These are phyloP conservation scores for Oedothorax gibbosus DNA, from an alignment of 1,140 invertebrate species.

Conservation along the genomic window DNA sequence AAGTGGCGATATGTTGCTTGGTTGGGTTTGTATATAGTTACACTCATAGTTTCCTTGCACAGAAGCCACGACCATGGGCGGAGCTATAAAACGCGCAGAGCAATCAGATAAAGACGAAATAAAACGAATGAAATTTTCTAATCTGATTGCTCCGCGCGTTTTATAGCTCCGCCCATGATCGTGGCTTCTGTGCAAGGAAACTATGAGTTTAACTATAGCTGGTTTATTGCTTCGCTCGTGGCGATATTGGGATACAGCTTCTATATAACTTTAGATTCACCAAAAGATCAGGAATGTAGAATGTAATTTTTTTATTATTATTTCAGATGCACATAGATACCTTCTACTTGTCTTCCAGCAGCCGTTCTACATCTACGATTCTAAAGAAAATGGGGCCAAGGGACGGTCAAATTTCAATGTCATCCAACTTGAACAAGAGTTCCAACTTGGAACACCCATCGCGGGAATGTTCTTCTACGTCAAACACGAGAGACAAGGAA, in stretches of 20 bases:
- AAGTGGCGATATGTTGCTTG: too few relatives aligned
- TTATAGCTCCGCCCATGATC: too few relatives aligned
- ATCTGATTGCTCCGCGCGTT: too few relatives aligned
- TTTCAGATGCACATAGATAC: constrained; percentile 47
- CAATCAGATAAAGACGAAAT: too few relatives aligned
- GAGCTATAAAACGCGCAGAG: too few relatives aligned
- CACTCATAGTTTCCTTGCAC: too few relatives aligned
- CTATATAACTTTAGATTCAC: background rate
- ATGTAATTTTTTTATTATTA: background rate
- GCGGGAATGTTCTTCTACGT: constrained; percentile 50
- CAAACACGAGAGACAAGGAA: background rate
- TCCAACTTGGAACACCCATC: background rate
- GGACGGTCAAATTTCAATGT: constrained; percentile 19
- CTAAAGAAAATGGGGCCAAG: constrained; percentile 2
- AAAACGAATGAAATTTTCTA: too few relatives aligned
- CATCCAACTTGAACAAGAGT: constrained; percentile 1
- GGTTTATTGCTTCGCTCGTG: background rate
- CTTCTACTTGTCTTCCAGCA: constrained; percentile 28
- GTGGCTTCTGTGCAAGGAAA: too few relatives aligned
- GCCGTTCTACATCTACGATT: constrained; percentile 7
- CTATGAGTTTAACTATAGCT: too few relatives aligned
- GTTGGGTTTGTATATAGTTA: too few relatives aligned
- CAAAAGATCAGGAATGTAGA: background rate
- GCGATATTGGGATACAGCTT: background rate
- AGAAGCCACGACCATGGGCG: too few relatives aligned